Conservation (phyloP, 2,797 vertebrate genomes). For the Hoplostethus mediterraneus region DNA sequence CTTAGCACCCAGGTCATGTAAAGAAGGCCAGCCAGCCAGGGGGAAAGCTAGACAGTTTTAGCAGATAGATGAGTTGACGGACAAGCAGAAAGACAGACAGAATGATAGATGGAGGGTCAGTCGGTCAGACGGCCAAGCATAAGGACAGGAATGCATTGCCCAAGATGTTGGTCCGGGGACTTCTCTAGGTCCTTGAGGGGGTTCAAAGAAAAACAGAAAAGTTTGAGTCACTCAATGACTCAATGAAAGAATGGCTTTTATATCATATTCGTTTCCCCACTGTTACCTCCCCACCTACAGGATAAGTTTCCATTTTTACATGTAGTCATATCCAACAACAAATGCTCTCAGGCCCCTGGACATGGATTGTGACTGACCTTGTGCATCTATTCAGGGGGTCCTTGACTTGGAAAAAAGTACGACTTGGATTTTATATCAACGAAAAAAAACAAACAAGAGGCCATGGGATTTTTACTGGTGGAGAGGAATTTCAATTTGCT, state of each 20-base stretch:
- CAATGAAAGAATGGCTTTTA: no score
- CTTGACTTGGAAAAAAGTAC: neutral
- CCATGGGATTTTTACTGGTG: conserved; percentile 72
- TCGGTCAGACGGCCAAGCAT: conserved; percentile 1
- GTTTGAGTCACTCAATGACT: no score
- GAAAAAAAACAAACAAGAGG: conserved; percentile 55
- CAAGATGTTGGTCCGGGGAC: neutral
- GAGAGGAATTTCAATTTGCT: conserved; percentile 74
- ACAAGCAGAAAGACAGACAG: neutral
- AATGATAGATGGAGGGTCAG: neutral
- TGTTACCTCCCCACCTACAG: no score
- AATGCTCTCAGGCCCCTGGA: no score
- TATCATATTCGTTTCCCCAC: no score
- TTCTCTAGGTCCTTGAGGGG: neutral
- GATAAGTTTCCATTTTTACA: no score
- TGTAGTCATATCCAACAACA: no score
- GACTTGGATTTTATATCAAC: conserved; percentile 40
- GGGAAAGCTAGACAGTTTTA: neutral
- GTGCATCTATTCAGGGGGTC: neutral
- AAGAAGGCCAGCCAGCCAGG: neutral
- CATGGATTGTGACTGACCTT: neutral
- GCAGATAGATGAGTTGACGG: neutral
- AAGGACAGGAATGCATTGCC: neutral
- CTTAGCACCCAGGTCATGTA: no score
- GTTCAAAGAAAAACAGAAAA: no score